phyloP scores from a whole-genome alignment of 2,113 vertebrate species.

The Erythrolamprus reginae region DNA sequence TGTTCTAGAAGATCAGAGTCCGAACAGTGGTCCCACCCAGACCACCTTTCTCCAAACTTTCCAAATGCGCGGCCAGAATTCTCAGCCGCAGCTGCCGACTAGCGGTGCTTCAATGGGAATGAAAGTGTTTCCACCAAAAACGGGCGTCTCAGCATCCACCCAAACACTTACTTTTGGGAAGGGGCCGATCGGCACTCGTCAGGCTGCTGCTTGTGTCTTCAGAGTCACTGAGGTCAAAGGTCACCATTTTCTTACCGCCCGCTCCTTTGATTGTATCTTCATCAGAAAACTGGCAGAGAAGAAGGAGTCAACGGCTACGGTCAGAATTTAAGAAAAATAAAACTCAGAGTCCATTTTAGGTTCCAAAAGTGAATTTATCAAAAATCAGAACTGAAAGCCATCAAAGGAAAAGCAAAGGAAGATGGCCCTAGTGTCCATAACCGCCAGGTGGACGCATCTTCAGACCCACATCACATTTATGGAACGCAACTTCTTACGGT shows the following conservation, averaged over 20 bases:
- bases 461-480: too few species aligned
- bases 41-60: neutral
- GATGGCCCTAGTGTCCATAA: too few species aligned
- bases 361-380: too few species aligned
- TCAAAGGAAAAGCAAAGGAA: too few species aligned
- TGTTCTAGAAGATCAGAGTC: too few species aligned
- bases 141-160: neutral
- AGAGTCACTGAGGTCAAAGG: constrained; percentile 81
- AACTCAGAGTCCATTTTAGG: too few species aligned
- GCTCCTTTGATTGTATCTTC: constrained; percentile 65
- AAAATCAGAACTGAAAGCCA: too few species aligned
- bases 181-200: constrained; percentile 34
- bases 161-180: constrained; percentile 46
- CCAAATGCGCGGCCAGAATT: neutral
- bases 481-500: too few species aligned
- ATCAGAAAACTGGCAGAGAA: constrained; percentile 68
- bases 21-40: too few species aligned
- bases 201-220: constrained; percentile 76
- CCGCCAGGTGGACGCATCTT: too few species aligned
- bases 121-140: neutral
- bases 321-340: too few species aligned
- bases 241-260: constrained; percentile 74
- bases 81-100: neutral
- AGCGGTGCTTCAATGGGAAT: neutral
- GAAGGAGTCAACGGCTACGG: too few species aligned